Base-by-base conservation (phyloP, 2,888 invertebrate genomes). In the Argyresthia goedartella region DNA sequence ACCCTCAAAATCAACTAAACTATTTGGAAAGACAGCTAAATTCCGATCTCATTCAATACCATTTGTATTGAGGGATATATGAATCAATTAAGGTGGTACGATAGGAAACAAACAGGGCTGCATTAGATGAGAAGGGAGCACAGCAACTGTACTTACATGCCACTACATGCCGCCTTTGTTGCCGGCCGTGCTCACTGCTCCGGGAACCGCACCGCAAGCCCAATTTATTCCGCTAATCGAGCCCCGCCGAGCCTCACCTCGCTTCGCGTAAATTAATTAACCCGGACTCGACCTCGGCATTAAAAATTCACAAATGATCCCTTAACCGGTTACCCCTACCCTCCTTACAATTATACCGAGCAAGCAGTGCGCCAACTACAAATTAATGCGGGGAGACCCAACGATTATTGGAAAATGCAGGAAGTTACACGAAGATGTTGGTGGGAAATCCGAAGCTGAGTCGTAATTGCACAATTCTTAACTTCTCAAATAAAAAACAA, bases 171-270 rank as follows among this genome's bases (percentile, higher is more conserved):
- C 66, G 67, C 34, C 55, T 53, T 51, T 53, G 53, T 55, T 53
- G 79, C 73, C 71, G 73, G 67, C 72, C 65, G 70, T 78, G 75
- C 78, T 76, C 73, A 78, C 81, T 72, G 72, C 74, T 73, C 64
- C 65, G 65, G 77, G 78, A 75, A 73, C 73, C 73, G 72, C 69
- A 6, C 57, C 55, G 57, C 59, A 55, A 78, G 74, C 76, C 67
- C 78, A 80, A 81, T 82, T 81, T 81, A 82, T 81, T 81, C 73
- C 69, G 74, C 78, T 81, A 82, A 81, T 82, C 79, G 77, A 76
- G 74, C 69, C 65, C 72, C 71, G 78, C 76, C 75, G 76, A 35
- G 48, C 34, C 14, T 14, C 25, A 44, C 34, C 47, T 49, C 71
- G 70, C 71, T 70, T 65, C 66, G 66, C 66, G 74, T 76, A 75